Conservation (phyloP, 2,797 vertebrate genomes). For the Taeniopygia guttata region DNA sequence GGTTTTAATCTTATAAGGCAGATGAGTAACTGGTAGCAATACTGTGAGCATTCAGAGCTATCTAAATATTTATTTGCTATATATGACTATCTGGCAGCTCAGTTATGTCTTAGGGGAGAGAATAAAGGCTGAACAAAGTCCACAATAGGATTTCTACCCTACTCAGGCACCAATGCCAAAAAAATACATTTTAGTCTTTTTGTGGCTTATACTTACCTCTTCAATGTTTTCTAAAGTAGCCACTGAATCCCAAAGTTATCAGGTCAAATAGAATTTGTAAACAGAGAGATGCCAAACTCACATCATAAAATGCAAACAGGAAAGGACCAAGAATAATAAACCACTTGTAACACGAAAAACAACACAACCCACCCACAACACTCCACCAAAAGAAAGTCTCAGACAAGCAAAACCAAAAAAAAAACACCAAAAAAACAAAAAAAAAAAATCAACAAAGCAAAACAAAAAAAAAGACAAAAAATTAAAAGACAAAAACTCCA, state of each 20-base stretch:
- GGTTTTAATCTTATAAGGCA: neutral
- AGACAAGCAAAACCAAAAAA: neutral
- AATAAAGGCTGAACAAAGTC: neutral
- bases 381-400: accelerated
- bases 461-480: neutral
- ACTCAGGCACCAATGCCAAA: neutral
- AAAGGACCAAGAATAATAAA: neutral
- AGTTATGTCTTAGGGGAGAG: neutral
- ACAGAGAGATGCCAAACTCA: neutral
- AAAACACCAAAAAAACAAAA: neutral
- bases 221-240: neutral
- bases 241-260: neutral
- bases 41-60: neutral
- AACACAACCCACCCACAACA: accelerated
- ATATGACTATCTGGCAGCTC: neutral
- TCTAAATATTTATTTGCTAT: neutral
- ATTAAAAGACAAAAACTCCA: too few relatives aligned
- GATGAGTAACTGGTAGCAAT: neutral
- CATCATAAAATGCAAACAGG: neutral
- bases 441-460: too few relatives aligned
- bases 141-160: neutral
- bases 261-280: neutral
- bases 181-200: neutral
- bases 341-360: accelerated
- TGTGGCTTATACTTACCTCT: neutral